Evolutionary conservation across 2,888 invertebrate genomes (phyloP).

Genomic region (Drosophila cracens): DNA sequence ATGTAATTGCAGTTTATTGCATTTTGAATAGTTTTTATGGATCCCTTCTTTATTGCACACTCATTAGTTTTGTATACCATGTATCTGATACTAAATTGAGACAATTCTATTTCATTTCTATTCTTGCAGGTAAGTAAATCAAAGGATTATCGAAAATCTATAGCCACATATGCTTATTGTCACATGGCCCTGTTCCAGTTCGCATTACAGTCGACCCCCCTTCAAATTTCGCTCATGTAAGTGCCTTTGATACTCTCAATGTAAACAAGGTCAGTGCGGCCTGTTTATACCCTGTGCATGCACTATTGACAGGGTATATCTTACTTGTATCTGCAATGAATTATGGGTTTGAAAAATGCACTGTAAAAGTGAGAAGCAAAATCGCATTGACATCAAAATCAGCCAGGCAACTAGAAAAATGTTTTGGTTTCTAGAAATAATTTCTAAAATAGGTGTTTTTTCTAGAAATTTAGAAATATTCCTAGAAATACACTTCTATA

Average conservation of each 20-base stretch:
- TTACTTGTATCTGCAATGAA: not conserved
- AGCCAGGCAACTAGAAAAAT: not conserved
- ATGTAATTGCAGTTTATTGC: not conserved
- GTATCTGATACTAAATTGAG: not conserved
- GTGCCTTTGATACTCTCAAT: conserved; percentile 34
- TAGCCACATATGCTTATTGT: conserved; percentile 62
- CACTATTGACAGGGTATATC: not conserved
- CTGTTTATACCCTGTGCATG: conserved; percentile 39
- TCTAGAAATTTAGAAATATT: too few species aligned
- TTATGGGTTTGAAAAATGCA: not conserved
- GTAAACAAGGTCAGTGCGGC: conserved; percentile 68
- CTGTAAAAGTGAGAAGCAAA: not conserved
- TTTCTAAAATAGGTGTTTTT: not conserved
- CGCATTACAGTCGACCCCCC: conserved; percentile 21
- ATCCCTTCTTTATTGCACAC: not conserved
- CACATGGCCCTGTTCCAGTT: conserved; percentile 69
- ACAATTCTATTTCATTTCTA: conserved; percentile 26
- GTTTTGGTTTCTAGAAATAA: not conserved
- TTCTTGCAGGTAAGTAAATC: conserved; percentile 73
- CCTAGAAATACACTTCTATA: too few species aligned
- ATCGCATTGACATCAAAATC: not conserved
- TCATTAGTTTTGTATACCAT: not conserved
- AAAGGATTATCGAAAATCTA: conserved; percentile 56
- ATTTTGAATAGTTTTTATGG: not conserved
- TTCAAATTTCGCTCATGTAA: conserved; percentile 40